phyloP scores from a whole-genome alignment of 2,797 vertebrate genomes.

The Poecile montanus region DNA sequence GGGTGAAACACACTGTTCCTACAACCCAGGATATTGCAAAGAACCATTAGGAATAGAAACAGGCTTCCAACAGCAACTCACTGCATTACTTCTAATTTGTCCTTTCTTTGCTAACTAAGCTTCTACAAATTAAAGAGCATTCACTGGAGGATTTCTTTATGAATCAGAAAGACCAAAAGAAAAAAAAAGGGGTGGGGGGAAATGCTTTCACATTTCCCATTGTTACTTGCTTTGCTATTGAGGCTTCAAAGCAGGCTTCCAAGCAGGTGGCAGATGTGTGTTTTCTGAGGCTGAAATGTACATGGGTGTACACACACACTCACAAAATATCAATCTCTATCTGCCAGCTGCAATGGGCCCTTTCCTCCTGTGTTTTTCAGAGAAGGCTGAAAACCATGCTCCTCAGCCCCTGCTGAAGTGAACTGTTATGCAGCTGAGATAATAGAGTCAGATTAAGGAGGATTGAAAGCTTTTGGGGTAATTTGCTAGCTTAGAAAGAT shows the following conservation, averaged over 20 bases:
- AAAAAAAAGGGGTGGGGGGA: rapidly evolving
- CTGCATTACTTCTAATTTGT: background rate
- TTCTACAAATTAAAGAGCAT: background rate
- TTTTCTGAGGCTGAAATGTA: background rate
- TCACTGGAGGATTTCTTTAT: background rate
- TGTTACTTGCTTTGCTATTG: background rate
- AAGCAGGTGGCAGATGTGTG: background rate
- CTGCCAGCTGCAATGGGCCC: background rate
- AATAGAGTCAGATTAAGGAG: background rate
- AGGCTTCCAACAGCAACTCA: background rate
- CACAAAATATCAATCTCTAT: background rate
- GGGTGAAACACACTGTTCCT: background rate
- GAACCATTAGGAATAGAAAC: background rate
- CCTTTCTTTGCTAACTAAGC: background rate
- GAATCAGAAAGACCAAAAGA: background rate
- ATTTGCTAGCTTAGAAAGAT: background rate
- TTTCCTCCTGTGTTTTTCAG: background rate
- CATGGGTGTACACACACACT: background rate
- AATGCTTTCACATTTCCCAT: background rate
- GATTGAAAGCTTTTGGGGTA: background rate
- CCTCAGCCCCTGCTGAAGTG: background rate
- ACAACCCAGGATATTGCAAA: background rate
- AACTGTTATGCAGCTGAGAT: background rate
- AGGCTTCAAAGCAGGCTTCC: background rate
- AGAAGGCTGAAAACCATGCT: background rate